Evolutionary conservation across 1,140 invertebrate genomes (phyloP).

Genomic region (Drosophila virilis): DNA sequence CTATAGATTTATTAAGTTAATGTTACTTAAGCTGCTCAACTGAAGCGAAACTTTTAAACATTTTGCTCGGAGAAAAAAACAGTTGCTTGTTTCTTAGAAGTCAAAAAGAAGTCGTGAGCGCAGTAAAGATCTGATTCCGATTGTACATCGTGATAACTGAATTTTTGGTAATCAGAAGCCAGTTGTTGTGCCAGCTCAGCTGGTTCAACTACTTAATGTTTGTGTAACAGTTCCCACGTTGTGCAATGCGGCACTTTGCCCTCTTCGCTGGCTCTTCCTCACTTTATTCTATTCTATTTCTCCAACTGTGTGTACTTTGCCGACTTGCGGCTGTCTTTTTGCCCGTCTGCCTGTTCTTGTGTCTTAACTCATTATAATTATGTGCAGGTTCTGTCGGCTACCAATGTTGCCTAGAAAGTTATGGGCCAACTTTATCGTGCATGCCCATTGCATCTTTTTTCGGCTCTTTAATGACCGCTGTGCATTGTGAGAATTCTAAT

Average conservation of each 20-base stretch:
- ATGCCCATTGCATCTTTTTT: conserved; percentile 37
- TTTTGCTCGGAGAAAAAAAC: not conserved
- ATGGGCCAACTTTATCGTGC: conserved; percentile 27
- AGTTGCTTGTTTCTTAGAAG: not conserved
- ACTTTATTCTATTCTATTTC: not conserved
- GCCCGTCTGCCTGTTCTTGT: conserved; percentile 1
- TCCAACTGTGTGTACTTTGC: conserved; percentile 17
- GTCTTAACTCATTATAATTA: conserved; percentile 41
- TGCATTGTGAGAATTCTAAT: conserved; percentile 47
- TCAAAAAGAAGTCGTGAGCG: conserved; percentile 8
- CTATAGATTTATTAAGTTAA: too few relatives aligned
- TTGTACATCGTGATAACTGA: conserved; percentile 23
- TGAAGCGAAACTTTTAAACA: not conserved
- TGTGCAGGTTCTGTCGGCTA: conserved; percentile 27
- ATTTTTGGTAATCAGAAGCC: not conserved
- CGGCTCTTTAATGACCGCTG: conserved; percentile 37
- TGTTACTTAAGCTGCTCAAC: too few relatives aligned
- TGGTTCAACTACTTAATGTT: conserved; percentile 12
- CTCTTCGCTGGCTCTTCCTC: not conserved
- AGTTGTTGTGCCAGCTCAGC: not conserved
- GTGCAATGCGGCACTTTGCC: conserved; percentile 1
- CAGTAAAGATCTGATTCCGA: conserved; percentile 7
- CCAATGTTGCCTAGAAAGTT: conserved; percentile 24
- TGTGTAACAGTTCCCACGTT: conserved; percentile 25
- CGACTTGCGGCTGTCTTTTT: conserved; percentile 13